Base-by-base conservation (phyloP, 2,113 vertebrate species). In the Hippocampus mohnikei region DNA sequence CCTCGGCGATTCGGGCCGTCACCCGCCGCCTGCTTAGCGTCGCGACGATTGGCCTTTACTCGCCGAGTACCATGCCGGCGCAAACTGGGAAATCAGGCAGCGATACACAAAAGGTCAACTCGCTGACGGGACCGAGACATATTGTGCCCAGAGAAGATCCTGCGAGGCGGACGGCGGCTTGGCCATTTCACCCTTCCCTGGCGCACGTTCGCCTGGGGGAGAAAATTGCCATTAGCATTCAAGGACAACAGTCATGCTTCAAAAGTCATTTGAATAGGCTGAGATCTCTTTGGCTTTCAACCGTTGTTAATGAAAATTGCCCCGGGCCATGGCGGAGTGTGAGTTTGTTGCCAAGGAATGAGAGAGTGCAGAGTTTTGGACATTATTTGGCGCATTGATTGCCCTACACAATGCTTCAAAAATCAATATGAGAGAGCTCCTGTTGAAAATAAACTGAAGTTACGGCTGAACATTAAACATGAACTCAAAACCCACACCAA, bases 121-220 rank as follows among this genome's bases (percentile, higher is more conserved):
- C 16, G 69, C 79, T 90, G 88, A 91, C 89, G 83, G 88, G 63
- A 69, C 66, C 37, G 77, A 91, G 89, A 91, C 83, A 83, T 83
- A 90, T 86, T 75, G 78, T 29, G 70, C 84, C 85, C 88, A 0
- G 76, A 85, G 87, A 85, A 84, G 66, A 73, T 81, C 77, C 77
- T 82, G 71, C 3, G 71, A 89, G 85, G 81, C 85, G 84, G 69
- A 84, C 15, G 86, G 80, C 71, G 68, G 80, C 77, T 27, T 76
- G 53, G 83, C 70, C 77, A 81, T 88, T 87, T 68, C 64, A 74
- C 76, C 83, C 76, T 13, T 79, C 74, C 25, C 53, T 8, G 67
- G 48, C 77, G 79, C 46, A 71, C 75, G 56, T 69, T 29, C 55
- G 70, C 46, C 21, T 37, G 33, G 46, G 15, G 3, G 65, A 23